A percentile compares a stretch with the other conserved stretches of the same genome.
Evolutionary conservation across 1,140 invertebrate species (phyloP).

Genomic region (Leptinotarsa defecta): DNA sequence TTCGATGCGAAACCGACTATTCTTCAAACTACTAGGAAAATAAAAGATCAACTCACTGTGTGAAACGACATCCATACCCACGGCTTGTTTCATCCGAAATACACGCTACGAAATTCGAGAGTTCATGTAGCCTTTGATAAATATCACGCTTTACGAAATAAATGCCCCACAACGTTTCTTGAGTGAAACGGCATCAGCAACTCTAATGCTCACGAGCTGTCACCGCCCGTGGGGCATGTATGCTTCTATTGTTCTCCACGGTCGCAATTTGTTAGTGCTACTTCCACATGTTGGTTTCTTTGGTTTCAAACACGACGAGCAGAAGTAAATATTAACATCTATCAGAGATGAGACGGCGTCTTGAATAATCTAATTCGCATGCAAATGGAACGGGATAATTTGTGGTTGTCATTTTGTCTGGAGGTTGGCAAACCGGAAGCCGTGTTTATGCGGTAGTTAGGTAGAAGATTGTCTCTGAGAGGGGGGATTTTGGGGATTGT

Average conservation of each 20-base stretch:
- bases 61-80: no score
- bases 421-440: neutral
- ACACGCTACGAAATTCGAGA: neutral
- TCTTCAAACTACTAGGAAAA: no score
- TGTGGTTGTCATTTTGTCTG: neutral
- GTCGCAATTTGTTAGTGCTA: conserved; percentile 2
- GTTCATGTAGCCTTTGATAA: neutral
- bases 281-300: conserved; percentile 5
- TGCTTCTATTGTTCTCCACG: neutral
- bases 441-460: no score
- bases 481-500: no score
- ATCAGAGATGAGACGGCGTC: neutral
- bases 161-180: neutral
- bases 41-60: no score
- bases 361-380: conserved; percentile 3
- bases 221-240: conserved; percentile 1
- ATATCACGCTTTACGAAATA: neutral
- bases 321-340: neutral
- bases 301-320: neutral
- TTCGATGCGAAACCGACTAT: no score
- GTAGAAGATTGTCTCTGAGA: no score
- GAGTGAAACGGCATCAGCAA: neutral
- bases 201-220: conserved; percentile 4
- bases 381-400: neutral
- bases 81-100: no score